Base-by-base conservation (phyloP, 2,888 invertebrate genomes). In the Proisotoma minuta region DNA sequence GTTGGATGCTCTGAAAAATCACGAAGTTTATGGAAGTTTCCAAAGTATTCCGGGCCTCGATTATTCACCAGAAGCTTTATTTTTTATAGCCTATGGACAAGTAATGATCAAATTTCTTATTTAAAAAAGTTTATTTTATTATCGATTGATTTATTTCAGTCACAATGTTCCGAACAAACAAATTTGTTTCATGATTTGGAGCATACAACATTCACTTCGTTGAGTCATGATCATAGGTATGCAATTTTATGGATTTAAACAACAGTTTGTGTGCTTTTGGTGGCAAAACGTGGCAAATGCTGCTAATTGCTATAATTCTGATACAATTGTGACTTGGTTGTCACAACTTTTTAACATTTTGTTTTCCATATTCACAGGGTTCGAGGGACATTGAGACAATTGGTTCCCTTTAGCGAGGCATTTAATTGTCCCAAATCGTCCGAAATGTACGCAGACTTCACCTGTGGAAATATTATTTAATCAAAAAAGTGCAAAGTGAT, bases 11-110 rank as follows among this genome's bases (percentile, higher is more conserved):
- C 43, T 72, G 8, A 62, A 56, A 57, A 63, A 43, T 26, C 62
- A 66, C 18, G 56, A 60, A 15, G 15, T 29, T 3, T 40, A 47
- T 3, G 57, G 57, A 10, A 65, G 56, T 23, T 70, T 67, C 43
- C 34, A 59, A 5, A 49, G 57, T 12, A 51, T 72, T 2, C 81
- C 81, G 2, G 79, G 79, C 1, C 73, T 82, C 64, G 81, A 82
- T 47, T 78, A 77, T 54, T 81, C 80, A 72, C 79, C 81, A 59
- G 77, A 80, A 27, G 79, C 81, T 51, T 76, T 83, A 60, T 84
- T 83, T 75, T 84, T 82, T 74, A 72, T 84, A 12, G 75, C 82
- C 1, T 83, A 81, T 73, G 80, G 82, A 12, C 84, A 84, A 78
- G 81, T 81, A 76, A 68, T 62, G 15, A n/a, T 22, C 48, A 18